These are phyloP conservation scores for Whitmania pigra DNA, from an alignment of 1,140 invertebrate species.

Conservation along the genomic window DNA sequence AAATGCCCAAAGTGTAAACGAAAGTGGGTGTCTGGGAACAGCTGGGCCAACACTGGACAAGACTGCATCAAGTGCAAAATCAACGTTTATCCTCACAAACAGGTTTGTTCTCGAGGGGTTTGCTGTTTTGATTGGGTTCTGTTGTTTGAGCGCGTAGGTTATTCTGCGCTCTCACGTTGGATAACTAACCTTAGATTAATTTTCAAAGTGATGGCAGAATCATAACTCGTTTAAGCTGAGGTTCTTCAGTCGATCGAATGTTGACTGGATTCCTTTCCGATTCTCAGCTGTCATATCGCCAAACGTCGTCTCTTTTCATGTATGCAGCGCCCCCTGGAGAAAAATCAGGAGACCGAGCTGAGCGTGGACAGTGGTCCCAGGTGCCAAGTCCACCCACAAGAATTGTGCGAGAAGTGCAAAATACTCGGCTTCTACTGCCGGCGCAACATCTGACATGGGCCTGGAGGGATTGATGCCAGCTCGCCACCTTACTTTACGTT, in stretches of 20 bases:
- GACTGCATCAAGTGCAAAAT: constrained; percentile 85
- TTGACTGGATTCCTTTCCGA: not conserved
- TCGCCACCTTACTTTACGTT: not conserved
- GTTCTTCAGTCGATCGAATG: no score
- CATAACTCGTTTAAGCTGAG: no score
- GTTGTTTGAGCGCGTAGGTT: not conserved
- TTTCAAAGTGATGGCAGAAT: no score
- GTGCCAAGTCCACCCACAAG: constrained; percentile 75
- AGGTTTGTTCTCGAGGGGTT: constrained; percentile 50
- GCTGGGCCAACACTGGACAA: constrained; percentile 85
- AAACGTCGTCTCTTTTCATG: not conserved
- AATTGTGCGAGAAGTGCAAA: constrained; percentile 76
- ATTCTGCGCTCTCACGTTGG: not conserved
- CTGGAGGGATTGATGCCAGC: not conserved
- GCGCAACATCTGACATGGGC: not conserved
- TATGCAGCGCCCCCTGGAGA: not conserved
- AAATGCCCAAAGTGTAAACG: constrained; percentile 84
- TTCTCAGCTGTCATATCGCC: constrained; percentile 1
- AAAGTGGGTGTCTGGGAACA: constrained; percentile 88
- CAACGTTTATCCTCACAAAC: constrained; percentile 83
- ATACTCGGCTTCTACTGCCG: constrained; percentile 72
- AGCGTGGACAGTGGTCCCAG: constrained; percentile 72
- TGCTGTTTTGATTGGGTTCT: not conserved
- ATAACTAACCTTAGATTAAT: not conserved
- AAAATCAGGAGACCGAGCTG: not conserved